Base-by-base conservation (phyloP, 2,888 invertebrate genomes). In the Microchrysa polita region DNA sequence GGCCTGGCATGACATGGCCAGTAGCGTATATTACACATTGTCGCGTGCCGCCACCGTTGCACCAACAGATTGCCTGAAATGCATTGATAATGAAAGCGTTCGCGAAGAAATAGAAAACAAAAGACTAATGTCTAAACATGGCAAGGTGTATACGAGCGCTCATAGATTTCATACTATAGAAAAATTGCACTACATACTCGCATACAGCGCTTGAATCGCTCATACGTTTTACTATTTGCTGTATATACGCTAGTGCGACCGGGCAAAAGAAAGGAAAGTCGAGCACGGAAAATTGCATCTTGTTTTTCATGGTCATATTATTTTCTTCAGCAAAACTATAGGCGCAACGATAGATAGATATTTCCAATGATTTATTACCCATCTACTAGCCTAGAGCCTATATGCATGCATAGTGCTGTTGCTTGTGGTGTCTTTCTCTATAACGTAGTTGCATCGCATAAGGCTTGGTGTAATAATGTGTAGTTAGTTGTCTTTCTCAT, bases 231-330 rank as follows among this genome's bases (percentile, higher is more conserved):
- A n/a, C 12, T 48, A n/a, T 12, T n/a, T 48, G 27, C 27, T n/a
- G 10, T 44, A 65, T 5, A 16, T n/a, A n/a, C n/a, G n/a, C n/a
- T n/a, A n/a, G n/a, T n/a, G n/a, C n/a, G n/a, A n/a, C 18, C 44
- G 5, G 48, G 44, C 27, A 34, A 65, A 65, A 44, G 48, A 65
- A 69, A 69, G 55, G 69, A 69, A 69, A 69, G 69, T 57, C 69
- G 55, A 69, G 69, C 55, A 69, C 67, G 69, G 69, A 69, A 69
- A 69, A 69, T 55, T 55, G 34, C 40, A 55, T 69, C 69, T 69
- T 20, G 69, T 40, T 57, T 55, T 69, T 69, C 69, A 69, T 69
- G 69, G 69, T 57, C 69, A 69, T 55, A 69, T 42, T 40, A 69
- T 69, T 69, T 69, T 69, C 69, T 69, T 69, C 18, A 7, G 7